Conservation (phyloP, 2,888 invertebrate species). For the Crocallis elinguaria region DNA sequence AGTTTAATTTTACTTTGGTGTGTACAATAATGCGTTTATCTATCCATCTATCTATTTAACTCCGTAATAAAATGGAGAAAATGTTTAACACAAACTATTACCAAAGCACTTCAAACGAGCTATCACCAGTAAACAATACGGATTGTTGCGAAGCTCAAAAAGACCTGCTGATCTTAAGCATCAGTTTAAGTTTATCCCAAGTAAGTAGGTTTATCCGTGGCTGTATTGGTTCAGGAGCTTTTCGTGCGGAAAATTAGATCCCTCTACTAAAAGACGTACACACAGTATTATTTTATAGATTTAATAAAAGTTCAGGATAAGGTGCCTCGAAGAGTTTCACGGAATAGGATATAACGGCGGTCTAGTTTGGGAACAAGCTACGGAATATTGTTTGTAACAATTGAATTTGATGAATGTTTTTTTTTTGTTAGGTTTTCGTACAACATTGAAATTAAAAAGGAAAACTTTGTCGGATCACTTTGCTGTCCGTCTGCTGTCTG, state of each 20-base stretch:
- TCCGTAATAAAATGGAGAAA: neutral
- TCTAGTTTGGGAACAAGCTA: neutral
- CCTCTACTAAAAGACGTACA: conserved; percentile 42
- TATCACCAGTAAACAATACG: conserved; percentile 35
- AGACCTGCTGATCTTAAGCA: conserved; percentile 52
- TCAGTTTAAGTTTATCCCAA: conserved; percentile 59
- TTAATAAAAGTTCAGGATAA: conserved; percentile 39
- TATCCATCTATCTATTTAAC: too few relatives aligned
- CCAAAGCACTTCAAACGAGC: conserved; percentile 6
- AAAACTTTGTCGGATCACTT: too few relatives aligned
- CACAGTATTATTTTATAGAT: conserved; percentile 42
- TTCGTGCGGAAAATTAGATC: conserved; percentile 66
- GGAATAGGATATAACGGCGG: neutral
- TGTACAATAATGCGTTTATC: too few relatives aligned
- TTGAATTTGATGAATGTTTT: too few relatives aligned
- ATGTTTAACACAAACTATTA: neutral
- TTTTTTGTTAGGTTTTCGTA: too few relatives aligned
- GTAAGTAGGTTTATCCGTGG: conserved; percentile 61
- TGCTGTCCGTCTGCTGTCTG: too few relatives aligned
- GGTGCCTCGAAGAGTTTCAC: conserved; percentile 30
- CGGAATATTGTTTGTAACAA: too few relatives aligned
- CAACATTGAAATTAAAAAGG: too few relatives aligned
- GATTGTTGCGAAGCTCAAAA: conserved; percentile 44
- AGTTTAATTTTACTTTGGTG: too few relatives aligned
- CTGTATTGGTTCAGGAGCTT: conserved; percentile 60